Conservation (phyloP, 2,888 invertebrate species). For the Prosapia bicincta region DNA sequence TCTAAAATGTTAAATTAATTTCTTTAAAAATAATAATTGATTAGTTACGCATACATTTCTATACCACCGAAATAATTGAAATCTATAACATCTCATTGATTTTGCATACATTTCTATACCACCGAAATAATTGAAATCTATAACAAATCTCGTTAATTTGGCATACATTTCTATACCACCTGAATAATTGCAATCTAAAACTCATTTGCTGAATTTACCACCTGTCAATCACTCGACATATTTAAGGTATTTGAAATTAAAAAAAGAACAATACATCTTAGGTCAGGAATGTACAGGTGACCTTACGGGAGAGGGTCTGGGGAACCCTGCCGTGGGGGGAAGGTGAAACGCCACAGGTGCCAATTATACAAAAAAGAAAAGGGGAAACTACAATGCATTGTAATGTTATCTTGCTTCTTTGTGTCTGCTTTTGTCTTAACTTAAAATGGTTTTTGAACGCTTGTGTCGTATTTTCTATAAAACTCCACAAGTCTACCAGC, state of each 20-base stretch:
- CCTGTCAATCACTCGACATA: not conserved
- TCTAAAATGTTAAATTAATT: no score
- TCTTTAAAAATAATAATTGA: no score
- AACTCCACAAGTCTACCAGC: not conserved
- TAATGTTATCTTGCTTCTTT: not conserved
- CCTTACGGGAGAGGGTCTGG: not conserved
- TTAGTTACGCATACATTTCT: no score
- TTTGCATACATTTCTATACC: no score
- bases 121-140: no score
- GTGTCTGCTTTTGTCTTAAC: not conserved
- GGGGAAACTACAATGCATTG: not conserved
- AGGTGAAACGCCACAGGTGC: constrained; percentile 2
- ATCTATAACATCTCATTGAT: no score
- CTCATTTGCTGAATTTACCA: no score
- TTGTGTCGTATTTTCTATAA: not conserved
- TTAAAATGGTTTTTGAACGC: not conserved
- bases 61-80: no score
- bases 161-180: no score
- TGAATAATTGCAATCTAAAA: no score
- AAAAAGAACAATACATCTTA: not conserved
- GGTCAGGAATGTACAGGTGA: not conserved
- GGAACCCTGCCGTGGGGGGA: not conserved
- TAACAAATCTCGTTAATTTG: no score
- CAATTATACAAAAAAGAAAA: not conserved
- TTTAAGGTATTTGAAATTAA: not conserved